Evolutionary conservation across 2,797 vertebrate genomes (phyloP), one percentile per base, ranked within the genome.

Genomic region (Gouania willdenowi): DNA sequence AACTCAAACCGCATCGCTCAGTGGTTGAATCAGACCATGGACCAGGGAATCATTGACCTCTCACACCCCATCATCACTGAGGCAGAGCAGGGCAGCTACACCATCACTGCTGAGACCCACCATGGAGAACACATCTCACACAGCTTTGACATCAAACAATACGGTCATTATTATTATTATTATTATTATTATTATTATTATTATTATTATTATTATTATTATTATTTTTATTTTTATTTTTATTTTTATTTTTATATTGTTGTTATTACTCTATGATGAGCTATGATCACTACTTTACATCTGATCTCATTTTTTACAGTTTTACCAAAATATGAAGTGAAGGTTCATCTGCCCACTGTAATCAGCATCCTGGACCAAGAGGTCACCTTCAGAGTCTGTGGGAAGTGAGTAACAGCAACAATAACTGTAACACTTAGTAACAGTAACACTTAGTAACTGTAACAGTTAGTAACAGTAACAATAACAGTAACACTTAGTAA

Each of bases 331-430:
- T 92, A 84, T 77, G 87, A 91, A 40, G 81, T 92, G 7, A 82
- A 18, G 5, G 54, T 91, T 17, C 42, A 86, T 5, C 49, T 56
- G 0, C 91, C 90, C 33, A 14, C 13, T 1, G 54, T 83, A 29
- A 70, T 93, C 13, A 79, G 79, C 35, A 43, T 71, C 13, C 41
- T 84, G 62, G 87, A 92, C 27, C 20, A 47, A 27, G 32, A 60
- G 8, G 80, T 79, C 14, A 70, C 26, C 0, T 15, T 93, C 0
- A 75, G 29, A 25, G 34, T 91, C 3, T 93, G 92, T 76, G 91
- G 85, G 62, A 91, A 90, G 92, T 94, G 59, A 87, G 89, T 75
- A 11, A n/a, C n/a, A n/a, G n/a, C n/a, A n/a, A n/a, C n/a, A n/a
- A n/a, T n/a, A n/a, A n/a, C n/a, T n/a, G n/a, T n/a, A n/a, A n/a